Percentiles rank a stretch among this genome's conserved stretches.
phyloP scores from a whole-genome alignment of 2,113 vertebrate species.

The Muntiacus reevesi region DNA sequence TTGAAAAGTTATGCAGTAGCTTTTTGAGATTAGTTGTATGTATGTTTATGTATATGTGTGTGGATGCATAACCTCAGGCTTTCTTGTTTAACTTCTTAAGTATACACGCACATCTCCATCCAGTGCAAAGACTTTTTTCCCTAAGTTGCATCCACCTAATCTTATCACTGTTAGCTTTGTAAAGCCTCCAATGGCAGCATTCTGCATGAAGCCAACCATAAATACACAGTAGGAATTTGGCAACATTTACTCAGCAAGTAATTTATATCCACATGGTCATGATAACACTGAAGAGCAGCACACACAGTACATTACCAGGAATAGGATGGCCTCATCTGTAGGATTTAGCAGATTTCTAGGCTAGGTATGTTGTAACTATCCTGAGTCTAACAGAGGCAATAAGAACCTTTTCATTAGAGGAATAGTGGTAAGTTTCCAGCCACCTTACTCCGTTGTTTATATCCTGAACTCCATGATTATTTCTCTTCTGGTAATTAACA shows the following conservation, averaged over 20 bases:
- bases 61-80: background rate
- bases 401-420: constrained; percentile 38
- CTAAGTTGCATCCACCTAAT: background rate
- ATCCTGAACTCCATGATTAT: constrained; percentile 15
- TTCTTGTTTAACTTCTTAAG: background rate
- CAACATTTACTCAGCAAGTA: constrained; percentile 31
- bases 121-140: background rate
- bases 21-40: background rate
- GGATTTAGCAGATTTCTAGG: constrained; percentile 37
- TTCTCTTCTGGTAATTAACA: constrained; percentile 43
- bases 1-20: background rate
- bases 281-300: background rate
- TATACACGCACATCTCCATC: background rate
- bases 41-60: background rate
- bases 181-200: constrained; percentile 25
- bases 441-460: constrained; percentile 31
- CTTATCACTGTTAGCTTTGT: constrained; percentile 37
- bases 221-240: constrained; percentile 10
- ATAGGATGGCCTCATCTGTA: background rate
- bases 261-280: constrained; percentile 8
- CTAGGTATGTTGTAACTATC: constrained; percentile 48
- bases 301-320: background rate
- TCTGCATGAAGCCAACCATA: background rate
- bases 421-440: constrained; percentile 47
- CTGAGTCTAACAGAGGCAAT: constrained; percentile 48